Conservation (phyloP, 64 coral and sea anemone species). For the Orbicella faveolata region DNA sequence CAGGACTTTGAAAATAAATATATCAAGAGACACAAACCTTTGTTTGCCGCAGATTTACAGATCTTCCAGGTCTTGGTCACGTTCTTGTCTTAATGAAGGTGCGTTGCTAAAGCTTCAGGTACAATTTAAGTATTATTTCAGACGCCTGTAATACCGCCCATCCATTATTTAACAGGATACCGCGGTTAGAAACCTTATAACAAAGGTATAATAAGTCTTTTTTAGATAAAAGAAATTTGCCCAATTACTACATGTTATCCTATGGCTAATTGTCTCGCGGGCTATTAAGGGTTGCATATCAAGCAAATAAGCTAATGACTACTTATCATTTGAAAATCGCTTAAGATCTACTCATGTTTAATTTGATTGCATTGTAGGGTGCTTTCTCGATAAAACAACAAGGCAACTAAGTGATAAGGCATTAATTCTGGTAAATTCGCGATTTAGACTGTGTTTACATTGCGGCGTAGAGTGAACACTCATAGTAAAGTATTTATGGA, state of each 20-base stretch:
- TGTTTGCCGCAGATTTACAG: neutral
- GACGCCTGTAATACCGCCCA: neutral
- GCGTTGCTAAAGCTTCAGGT: neutral
- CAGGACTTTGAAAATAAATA: no score
- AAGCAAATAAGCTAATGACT: neutral
- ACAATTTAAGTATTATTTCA: neutral
- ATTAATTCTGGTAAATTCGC: neutral
- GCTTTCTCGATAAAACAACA: neutral
- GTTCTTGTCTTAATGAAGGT: neutral
- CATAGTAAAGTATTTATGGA: neutral
- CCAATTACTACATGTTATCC: neutral
- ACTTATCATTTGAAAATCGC: neutral
- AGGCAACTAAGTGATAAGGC: neutral
- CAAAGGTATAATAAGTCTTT: slow-evolving; percentile 8
- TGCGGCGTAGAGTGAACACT: neutral
- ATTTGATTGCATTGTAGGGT: neutral
- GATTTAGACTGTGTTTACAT: neutral
- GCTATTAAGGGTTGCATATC: neutral
- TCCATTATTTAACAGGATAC: neutral
- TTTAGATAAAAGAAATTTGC: neutral
- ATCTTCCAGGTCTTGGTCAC: neutral
- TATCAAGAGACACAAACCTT: neutral
- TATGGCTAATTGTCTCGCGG: neutral
- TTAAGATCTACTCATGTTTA: neutral
- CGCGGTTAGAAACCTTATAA: neutral